These are phyloP conservation scores for Sacculina carcini DNA, from an alignment of 2,888 invertebrate species.

Conservation along the genomic window DNA sequence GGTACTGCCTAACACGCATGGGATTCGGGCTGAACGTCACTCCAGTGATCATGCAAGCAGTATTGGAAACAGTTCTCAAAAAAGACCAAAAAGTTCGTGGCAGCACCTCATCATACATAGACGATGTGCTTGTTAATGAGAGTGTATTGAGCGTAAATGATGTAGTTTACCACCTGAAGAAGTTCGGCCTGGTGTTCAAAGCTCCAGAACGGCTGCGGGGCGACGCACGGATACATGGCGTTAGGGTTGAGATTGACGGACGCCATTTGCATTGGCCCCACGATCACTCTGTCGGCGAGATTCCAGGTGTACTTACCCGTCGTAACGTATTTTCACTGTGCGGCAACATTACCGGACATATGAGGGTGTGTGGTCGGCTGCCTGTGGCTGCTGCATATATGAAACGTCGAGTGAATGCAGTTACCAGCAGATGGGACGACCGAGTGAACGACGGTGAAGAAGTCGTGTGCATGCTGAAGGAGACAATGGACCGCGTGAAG, in stretches of 20 bases:
- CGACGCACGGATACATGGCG: slow-evolving; percentile 3
- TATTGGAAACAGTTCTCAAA: background rate
- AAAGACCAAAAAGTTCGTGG: background rate
- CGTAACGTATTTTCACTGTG: slow-evolving; percentile 1
- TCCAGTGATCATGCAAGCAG: background rate
- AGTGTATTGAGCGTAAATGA: background rate
- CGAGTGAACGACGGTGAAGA: background rate
- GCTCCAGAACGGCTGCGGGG: background rate
- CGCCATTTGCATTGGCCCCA: background rate
- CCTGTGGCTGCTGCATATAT: slow-evolving; percentile 5
- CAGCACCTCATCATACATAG: background rate
- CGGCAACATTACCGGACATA: background rate
- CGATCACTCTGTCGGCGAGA: slow-evolving; percentile 1
- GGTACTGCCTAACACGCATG: background rate
- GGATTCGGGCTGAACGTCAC: background rate
- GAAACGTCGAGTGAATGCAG: background rate
- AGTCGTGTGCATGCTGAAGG: background rate
- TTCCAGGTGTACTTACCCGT: background rate
- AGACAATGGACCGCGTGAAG: background rate
- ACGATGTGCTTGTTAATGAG: background rate
- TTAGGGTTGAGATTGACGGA: slow-evolving; percentile 4
- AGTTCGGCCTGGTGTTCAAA: slow-evolving; percentile 1
- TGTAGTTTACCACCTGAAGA: background rate
- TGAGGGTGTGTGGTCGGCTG: slow-evolving; percentile 7
- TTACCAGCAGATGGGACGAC: slow-evolving; percentile 4